Percentiles rank a stretch among this genome's conserved stretches.
Evolutionary conservation across 2,113 vertebrate species (phyloP).

Genomic region (Nanger granti): DNA sequence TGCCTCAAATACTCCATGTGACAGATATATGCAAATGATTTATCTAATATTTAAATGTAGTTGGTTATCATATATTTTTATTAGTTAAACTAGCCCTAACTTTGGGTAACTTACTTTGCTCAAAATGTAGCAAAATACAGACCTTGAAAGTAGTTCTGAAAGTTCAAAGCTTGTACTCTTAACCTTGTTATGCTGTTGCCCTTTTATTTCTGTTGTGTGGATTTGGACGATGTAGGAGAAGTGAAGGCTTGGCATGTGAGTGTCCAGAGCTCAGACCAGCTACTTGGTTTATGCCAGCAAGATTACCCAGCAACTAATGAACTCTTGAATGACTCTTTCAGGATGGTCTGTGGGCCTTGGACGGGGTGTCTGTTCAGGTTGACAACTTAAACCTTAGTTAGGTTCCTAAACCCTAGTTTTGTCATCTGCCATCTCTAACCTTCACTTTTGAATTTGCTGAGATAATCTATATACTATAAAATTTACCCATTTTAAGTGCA

Average conservation of each 20-base stretch:
- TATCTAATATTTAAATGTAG: conserved; percentile 16
- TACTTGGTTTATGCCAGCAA: background rate
- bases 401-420: background rate
- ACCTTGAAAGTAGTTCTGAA: background rate
- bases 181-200: background rate
- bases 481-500: background rate
- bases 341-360: background rate
- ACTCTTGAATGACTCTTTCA: background rate
- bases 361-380: background rate
- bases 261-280: background rate
- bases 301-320: background rate
- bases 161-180: background rate
- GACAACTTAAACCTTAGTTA: background rate
- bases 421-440: background rate
- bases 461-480: background rate
- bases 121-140: background rate
- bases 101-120: background rate
- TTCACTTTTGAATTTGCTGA: background rate
- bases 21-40: background rate
- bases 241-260: background rate
- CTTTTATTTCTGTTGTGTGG: background rate
- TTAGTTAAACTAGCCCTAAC: background rate
- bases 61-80: background rate
- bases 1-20: background rate
- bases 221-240: background rate